Evolutionary conservation across 2,797 vertebrate genomes (phyloP).

Genomic region (Clamator glandarius): DNA sequence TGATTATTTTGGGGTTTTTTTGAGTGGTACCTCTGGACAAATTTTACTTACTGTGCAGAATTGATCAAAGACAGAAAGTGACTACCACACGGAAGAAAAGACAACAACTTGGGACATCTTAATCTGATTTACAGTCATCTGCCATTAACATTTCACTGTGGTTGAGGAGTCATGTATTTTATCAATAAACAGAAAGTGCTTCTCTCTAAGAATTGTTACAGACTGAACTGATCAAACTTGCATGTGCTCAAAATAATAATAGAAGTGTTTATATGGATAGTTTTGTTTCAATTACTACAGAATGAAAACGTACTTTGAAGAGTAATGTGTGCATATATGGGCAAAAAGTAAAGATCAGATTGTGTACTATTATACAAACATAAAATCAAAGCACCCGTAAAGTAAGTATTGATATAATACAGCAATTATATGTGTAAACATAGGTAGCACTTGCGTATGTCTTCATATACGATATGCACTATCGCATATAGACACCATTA

Average conservation of each 20-base stretch:
- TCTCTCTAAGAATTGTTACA: not conserved
- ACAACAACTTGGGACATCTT: not conserved
- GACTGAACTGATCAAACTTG: not conserved
- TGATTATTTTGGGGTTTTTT: not conserved
- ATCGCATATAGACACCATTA: not conserved
- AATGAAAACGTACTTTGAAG: not conserved
- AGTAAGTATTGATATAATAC: not conserved
- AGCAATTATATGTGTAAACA: not conserved
- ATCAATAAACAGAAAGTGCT: not conserved
- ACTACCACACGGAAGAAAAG: not conserved
- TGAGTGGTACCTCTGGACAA: not conserved
- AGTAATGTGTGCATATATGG: not conserved
- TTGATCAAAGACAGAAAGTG: not conserved
- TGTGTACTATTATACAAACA: not conserved
- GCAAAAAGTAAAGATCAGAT: not conserved
- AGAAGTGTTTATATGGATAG: not conserved
- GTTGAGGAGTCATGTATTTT: not conserved
- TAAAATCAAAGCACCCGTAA: not conserved
- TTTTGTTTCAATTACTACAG: not conserved
- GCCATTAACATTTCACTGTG: not conserved
- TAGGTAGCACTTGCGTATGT: not conserved
- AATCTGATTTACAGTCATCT: not conserved
- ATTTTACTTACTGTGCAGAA: not conserved
- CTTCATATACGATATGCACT: not conserved
- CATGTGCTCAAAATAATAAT: not conserved